Evolutionary conservation across 2,113 vertebrate genomes (phyloP).

Genomic region (Tetrao urogallus): DNA sequence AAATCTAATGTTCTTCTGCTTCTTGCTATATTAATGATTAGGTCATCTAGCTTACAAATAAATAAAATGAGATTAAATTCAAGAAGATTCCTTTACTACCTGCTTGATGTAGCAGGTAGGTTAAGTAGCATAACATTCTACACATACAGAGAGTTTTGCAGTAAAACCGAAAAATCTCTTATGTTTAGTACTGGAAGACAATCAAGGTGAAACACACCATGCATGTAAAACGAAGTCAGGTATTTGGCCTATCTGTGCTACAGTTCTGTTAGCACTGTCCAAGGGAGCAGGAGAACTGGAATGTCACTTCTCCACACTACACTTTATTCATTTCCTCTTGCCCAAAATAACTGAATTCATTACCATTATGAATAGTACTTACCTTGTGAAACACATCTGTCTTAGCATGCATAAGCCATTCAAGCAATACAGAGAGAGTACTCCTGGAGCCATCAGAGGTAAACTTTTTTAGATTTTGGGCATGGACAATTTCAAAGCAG

Average conservation of each 20-base stretch:
- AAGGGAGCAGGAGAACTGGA: slow-evolving; percentile 88
- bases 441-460: slow-evolving; percentile 85
- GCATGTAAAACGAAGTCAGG: slow-evolving; percentile 90
- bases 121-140: slow-evolving; percentile 24
- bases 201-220: slow-evolving; percentile 61
- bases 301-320: slow-evolving; percentile 85
- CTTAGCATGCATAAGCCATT: slow-evolving; percentile 86
- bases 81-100: slow-evolving; percentile 70
- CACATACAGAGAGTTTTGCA: slow-evolving; percentile 37
- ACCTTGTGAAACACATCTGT: slow-evolving; percentile 87
- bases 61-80: slow-evolving; percentile 76
- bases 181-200: slow-evolving; percentile 54
- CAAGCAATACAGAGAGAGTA: slow-evolving; percentile 86
- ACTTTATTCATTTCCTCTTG: slow-evolving; percentile 92
- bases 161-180: slow-evolving; percentile 64
- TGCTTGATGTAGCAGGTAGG: slow-evolving; percentile 34
- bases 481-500: slow-evolving; percentile 79
- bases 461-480: slow-evolving; percentile 84
- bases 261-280: slow-evolving; percentile 88
- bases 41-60: slow-evolving; percentile 81
- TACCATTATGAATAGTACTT: slow-evolving; percentile 85
- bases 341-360: slow-evolving; percentile 92
- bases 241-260: slow-evolving; percentile 89
- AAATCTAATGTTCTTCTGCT: slow-evolving; percentile 64
- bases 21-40: slow-evolving; percentile 74